A percentile compares a stretch with the other conserved stretches of the same genome.
These are phyloP conservation scores for Chelonus formosanus DNA, from an alignment of 2,888 invertebrate genomes.

Conservation along the genomic window DNA sequence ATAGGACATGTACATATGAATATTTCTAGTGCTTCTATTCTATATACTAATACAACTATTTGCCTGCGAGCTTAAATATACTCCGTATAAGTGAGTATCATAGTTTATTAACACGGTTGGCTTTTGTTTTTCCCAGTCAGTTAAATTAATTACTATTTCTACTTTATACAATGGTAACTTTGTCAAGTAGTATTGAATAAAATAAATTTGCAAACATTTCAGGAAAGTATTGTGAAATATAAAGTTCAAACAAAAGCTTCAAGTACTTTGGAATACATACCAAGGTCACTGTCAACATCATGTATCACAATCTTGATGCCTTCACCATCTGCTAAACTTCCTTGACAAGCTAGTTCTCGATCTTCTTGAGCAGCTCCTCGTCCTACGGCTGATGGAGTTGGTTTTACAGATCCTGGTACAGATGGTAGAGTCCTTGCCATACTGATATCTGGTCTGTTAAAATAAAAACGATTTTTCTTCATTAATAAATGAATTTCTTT, in stretches of 20 bases:
- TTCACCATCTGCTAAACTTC: slow-evolving; percentile 89
- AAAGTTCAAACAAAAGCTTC: too few relatives aligned
- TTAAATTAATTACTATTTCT: slow-evolving; percentile 17
- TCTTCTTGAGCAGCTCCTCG: slow-evolving; percentile 74
- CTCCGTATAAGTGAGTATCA: too few relatives aligned
- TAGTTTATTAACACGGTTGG: neutral
- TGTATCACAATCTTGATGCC: slow-evolving; percentile 93
- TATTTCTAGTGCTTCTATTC: too few relatives aligned
- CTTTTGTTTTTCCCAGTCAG: neutral
- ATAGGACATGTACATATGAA: too few relatives aligned
- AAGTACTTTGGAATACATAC: slow-evolving; percentile 49
- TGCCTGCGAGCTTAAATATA: too few relatives aligned
- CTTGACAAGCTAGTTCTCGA: slow-evolving; percentile 73
- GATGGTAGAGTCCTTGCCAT: slow-evolving; percentile 68
- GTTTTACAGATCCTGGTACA: slow-evolving; percentile 61
- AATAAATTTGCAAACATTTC: too few relatives aligned
- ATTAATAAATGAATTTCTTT: too few relatives aligned
- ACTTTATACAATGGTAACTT: neutral
- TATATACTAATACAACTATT: too few relatives aligned
- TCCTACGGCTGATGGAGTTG: slow-evolving; percentile 67
- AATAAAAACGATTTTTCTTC: neutral
- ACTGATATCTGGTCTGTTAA: slow-evolving; percentile 76
- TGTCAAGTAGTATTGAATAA: too few relatives aligned
- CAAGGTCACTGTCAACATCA: slow-evolving; percentile 76
- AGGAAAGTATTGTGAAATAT: too few relatives aligned